Percentiles rank a stretch among this genome's conserved stretches.
Conservation (phyloP, 2,797 vertebrate genomes). For the Ctenochaetus hawaiiensis region DNA sequence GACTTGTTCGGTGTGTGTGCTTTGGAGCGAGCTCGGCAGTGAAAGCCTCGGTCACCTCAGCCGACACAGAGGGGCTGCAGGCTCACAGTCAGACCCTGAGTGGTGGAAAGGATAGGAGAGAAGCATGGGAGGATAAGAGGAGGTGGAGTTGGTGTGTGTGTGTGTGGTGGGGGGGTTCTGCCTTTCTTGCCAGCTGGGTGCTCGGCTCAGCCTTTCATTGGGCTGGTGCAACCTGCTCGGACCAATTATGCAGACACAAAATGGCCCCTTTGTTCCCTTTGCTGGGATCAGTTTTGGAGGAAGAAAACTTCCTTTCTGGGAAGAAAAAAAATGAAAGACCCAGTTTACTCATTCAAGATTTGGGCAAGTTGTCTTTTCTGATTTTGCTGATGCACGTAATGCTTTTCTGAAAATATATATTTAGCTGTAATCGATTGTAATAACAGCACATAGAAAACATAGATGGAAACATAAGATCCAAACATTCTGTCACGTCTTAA, state of each 20-base stretch:
- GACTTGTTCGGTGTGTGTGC: conserved; percentile 44
- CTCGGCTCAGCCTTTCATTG: conserved; percentile 52
- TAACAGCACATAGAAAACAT: background rate
- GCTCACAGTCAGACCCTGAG: conserved; percentile 44
- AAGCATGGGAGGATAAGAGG: conserved; percentile 41
- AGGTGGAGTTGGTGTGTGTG: conserved; percentile 19
- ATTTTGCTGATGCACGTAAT: background rate
- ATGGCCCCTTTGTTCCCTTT: conserved; percentile 43
- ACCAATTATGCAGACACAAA: conserved; percentile 43
- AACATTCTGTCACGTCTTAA: background rate
- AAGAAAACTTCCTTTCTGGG: conserved; percentile 25
- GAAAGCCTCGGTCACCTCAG: conserved; percentile 55
- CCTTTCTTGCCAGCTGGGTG: conserved; percentile 63
- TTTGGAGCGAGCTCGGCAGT: conserved; percentile 59
- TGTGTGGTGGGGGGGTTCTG: conserved; percentile 21
- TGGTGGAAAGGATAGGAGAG: conserved; percentile 37
- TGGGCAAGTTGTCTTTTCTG: background rate
- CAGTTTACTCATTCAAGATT: conserved; percentile 6
- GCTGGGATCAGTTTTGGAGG: conserved; percentile 30
- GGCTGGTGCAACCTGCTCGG: conserved; percentile 59
- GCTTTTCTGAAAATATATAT: background rate
- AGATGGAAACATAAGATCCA: background rate
- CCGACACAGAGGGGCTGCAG: conserved; percentile 51
- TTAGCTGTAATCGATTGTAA: background rate
- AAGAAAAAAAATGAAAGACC: conserved; percentile 15